These are phyloP conservation scores for Drosophila orena DNA, from an alignment of 1,140 invertebrate genomes.

Conservation along the genomic window DNA sequence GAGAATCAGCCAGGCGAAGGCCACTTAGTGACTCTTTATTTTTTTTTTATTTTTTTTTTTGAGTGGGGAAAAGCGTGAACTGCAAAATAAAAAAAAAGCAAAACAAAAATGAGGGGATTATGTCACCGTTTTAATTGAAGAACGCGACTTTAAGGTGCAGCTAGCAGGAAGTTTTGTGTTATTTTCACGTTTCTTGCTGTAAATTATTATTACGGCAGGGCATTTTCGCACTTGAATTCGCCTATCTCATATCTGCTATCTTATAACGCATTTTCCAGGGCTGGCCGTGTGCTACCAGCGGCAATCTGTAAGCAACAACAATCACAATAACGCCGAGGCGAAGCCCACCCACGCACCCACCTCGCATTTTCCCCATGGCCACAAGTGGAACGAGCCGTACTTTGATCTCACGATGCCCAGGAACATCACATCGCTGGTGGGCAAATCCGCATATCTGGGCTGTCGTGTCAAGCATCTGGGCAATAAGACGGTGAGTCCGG, in stretches of 20 bases:
- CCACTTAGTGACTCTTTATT: constrained; percentile 57
- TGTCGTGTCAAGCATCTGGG: constrained; percentile 94
- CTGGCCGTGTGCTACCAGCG: constrained; percentile 81
- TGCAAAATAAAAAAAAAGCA: not conserved
- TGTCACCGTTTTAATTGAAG: constrained; percentile 70
- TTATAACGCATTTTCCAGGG: constrained; percentile 57
- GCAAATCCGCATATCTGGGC: constrained; percentile 93
- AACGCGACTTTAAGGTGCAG: constrained; percentile 61
- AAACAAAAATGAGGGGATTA: constrained; percentile 18
- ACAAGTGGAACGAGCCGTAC: constrained; percentile 88
- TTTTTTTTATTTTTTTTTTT: constrained; percentile 17
- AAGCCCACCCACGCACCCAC: constrained; percentile 82
- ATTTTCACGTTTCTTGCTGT: not conserved
- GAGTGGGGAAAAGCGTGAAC: constrained; percentile 21
- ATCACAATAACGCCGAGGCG: constrained; percentile 78
- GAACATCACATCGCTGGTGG: constrained; percentile 94
- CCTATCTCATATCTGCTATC: constrained; percentile 3
- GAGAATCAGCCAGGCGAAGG: constrained; percentile 52
- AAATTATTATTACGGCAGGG: not conserved
- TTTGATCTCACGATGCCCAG: constrained; percentile 93
- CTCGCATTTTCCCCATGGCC: constrained; percentile 78
- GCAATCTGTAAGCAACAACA: constrained; percentile 71
- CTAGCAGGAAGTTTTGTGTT: constrained; percentile 39
- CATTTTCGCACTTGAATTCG: constrained; percentile 25
- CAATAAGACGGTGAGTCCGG: constrained; percentile 91